Evolutionary conservation across 2,888 invertebrate genomes (phyloP).

Genomic region (Xestia xanthographa): DNA sequence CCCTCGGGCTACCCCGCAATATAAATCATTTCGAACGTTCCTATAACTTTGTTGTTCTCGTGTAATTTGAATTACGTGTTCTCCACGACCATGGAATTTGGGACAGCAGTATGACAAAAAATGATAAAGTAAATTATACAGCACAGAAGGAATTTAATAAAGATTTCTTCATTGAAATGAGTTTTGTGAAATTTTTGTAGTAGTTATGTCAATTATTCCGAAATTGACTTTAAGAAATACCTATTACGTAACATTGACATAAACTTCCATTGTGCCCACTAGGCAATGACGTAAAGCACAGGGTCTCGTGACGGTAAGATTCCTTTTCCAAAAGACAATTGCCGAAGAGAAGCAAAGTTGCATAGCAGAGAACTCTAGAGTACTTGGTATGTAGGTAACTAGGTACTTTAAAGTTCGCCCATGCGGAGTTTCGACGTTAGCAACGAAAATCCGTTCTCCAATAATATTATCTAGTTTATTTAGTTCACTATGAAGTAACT

Average conservation of each 20-base stretch:
- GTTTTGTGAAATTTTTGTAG: neutral
- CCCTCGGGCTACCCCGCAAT: slow-evolving; percentile 80
- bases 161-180: slow-evolving; percentile 33
- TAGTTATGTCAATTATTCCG: neutral
- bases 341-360: slow-evolving; percentile 16
- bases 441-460: slow-evolving; percentile 5
- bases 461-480: neutral
- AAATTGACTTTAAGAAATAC: neutral
- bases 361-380: neutral
- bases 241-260: too few species aligned
- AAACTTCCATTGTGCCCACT: neutral
- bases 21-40: slow-evolving; percentile 82
- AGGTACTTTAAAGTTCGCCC: slow-evolving; percentile 18
- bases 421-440: neutral
- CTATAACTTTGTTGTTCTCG: slow-evolving; percentile 82
- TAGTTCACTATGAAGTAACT: neutral
- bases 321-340: slow-evolving; percentile 1
- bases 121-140: slow-evolving; percentile 54
- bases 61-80: slow-evolving; percentile 82
- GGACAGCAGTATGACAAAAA: slow-evolving; percentile 44
- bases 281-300: neutral
- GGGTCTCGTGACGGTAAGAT: neutral
- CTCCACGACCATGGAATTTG: slow-evolving; percentile 72
- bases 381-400: slow-evolving; percentile 6
- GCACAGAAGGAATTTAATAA: slow-evolving; percentile 51